Percentiles rank a stretch among this genome's conserved stretches.
Conservation (phyloP, 1,140 invertebrate genomes). For the Ylistrum balloti region DNA sequence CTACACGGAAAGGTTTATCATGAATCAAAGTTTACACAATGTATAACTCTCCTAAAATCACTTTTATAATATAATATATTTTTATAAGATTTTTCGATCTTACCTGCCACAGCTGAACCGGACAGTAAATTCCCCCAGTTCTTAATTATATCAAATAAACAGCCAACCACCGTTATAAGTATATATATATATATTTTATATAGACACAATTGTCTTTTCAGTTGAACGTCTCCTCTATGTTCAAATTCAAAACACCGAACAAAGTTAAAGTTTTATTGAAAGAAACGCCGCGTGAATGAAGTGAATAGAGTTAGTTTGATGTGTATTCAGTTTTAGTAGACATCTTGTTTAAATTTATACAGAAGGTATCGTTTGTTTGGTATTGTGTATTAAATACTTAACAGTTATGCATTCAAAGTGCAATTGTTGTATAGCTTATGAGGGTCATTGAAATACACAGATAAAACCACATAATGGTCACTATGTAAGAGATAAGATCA, state of each 20-base stretch:
- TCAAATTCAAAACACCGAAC: slow-evolving; percentile 38
- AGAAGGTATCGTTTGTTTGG: background rate
- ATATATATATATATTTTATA: background rate
- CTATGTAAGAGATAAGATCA: background rate
- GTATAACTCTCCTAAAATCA: background rate
- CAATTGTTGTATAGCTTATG: slow-evolving; percentile 5
- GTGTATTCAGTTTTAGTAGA: slow-evolving; percentile 27
- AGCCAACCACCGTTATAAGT: background rate
- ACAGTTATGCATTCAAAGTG: slow-evolving; percentile 34
- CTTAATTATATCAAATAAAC: slow-evolving; percentile 1
- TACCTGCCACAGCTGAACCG: background rate
- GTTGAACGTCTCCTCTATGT: background rate
- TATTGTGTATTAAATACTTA: slow-evolving; percentile 9
- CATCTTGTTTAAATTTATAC: slow-evolving; percentile 32
- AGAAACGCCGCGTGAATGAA: slow-evolving; percentile 13
- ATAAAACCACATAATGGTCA: background rate
- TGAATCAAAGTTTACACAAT: background rate
- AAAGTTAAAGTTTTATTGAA: slow-evolving; percentile 38
- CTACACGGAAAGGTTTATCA: background rate
- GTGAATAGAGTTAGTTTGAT: background rate
- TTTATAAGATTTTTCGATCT: background rate
- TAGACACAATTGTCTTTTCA: background rate
- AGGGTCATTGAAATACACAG: background rate
- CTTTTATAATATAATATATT: background rate
- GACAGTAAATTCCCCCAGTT: background rate